Base-by-base conservation (phyloP, 2,797 vertebrate species). In the Parotocinclus haroldoi region DNA sequence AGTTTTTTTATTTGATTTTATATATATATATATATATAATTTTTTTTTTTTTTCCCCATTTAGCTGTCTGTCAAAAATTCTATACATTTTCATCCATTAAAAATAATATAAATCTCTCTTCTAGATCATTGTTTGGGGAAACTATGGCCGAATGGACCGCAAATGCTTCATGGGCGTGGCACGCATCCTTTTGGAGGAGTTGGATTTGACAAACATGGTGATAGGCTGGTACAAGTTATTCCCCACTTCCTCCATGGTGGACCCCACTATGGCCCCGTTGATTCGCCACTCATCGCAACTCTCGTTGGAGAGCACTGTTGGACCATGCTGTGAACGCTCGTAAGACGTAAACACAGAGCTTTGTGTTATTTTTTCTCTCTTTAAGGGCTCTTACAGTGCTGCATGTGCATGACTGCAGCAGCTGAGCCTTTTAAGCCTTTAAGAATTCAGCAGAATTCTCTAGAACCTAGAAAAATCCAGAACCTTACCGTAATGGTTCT, bases 161-260 rank as follows among this genome's bases (percentile, higher is more conserved):
- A 99, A 99, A 82, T 94, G 96, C 84, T 99, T 99, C 89, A 98
- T 99, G 96, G 97, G 97, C 0, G 94, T 98, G 17, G 96, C 96
- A 61, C 94, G 96, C 42, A 96, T 99, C 83, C 87, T 99, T 12
- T 78, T 99, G 90, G 97, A 99, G 85, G 97, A 99, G 89, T 87
- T 99, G 89, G 97, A 99, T 92, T 91, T 99, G 84, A 96, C 92
- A 72, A 89, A 89, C 66, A 91, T 97, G 85, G 96, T 96, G 13
- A 95, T 98, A 46, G 96, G 97, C 81, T 99, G 97, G 97, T 99
- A 99, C 92, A 99, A 99, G 93, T 93, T 99, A 71, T 99, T 99
- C 83, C 97, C 97, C 58, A 96, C 95, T 76, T 99, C 96, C 76
- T 99, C 97, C 0, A 98, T 98, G 96, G 96, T 99, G 75, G 96